Conservation (phyloP, 1,140 invertebrate species). For the Heliconius hewitsoni region DNA sequence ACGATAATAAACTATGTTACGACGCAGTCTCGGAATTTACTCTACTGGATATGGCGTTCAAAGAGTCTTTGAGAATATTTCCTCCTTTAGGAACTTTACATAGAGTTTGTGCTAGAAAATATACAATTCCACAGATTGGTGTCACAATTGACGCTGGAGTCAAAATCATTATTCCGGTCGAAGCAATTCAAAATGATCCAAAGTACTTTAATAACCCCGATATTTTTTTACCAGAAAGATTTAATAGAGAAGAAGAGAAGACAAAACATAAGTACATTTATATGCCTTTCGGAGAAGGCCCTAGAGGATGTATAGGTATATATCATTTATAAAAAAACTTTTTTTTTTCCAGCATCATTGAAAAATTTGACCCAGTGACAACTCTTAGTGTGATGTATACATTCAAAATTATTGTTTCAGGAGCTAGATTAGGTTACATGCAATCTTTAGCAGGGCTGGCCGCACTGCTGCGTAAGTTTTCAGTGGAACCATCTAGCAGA, state of each 20-base stretch:
- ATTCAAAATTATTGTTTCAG: slow-evolving; percentile 40
- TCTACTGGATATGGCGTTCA: slow-evolving; percentile 33
- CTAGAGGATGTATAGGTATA: slow-evolving; percentile 46
- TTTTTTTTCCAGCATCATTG: too few relatives aligned
- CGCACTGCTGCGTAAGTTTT: slow-evolving; percentile 56
- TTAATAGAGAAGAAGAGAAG: slow-evolving; percentile 4
- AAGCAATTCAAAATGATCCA: slow-evolving; percentile 36
- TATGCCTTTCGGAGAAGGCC: slow-evolving; percentile 41
- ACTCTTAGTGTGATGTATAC: background rate
- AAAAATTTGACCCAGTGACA: background rate
- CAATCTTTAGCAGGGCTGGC: slow-evolving; percentile 62
- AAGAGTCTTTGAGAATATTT: slow-evolving; percentile 40
- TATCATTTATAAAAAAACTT: background rate
- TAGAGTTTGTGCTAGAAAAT: slow-evolving; percentile 34
- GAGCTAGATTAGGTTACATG: slow-evolving; percentile 57
- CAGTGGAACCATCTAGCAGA: slow-evolving; percentile 47
- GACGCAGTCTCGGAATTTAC: slow-evolving; percentile 36
- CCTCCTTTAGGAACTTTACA: slow-evolving; percentile 30
- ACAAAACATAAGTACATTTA: slow-evolving; percentile 25
- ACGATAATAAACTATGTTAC: slow-evolving; percentile 41
- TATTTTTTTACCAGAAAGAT: slow-evolving; percentile 34
- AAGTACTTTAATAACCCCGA: slow-evolving; percentile 37
- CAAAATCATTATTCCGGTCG: slow-evolving; percentile 38
- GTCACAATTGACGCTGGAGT: slow-evolving; percentile 41
- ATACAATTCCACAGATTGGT: slow-evolving; percentile 35